phyloP scores from a whole-genome alignment of 2,888 invertebrate genomes.

The Bursaphelenchus okinawaensis region DNA sequence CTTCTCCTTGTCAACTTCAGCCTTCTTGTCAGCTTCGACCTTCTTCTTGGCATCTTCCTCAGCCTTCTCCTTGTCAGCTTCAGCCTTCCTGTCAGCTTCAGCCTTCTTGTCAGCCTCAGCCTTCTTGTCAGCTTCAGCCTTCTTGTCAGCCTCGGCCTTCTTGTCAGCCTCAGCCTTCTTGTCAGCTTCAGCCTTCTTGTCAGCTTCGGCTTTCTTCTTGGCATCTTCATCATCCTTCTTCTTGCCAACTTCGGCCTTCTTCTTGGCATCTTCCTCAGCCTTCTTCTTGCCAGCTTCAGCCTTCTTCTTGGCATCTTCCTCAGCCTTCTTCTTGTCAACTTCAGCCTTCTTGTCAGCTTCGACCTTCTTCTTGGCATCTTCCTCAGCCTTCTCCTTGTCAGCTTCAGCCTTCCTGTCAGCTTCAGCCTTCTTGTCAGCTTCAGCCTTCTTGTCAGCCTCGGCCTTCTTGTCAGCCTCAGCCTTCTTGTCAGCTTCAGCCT shows the following conservation, averaged over 20 bases:
- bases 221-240: neutral
- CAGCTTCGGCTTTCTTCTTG: neutral
- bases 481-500: neutral
- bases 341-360: neutral
- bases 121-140: neutral
- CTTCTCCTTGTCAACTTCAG: neutral
- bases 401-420: neutral
- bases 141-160: neutral
- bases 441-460: neutral
- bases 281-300: neutral
- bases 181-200: no score
- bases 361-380: neutral
- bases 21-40: neutral
- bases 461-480: neutral
- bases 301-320: neutral
- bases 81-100: neutral
- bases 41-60: neutral
- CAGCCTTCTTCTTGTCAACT: neutral
- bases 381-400: neutral
- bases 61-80: neutral
- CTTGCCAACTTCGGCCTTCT: neutral
- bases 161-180: neutral
- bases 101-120: neutral
- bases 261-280: neutral
- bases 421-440: neutral